Percentiles rank a stretch among this genome's conserved stretches.
Conservation (phyloP, 2,113 vertebrate species). For the Microtus pennsylvanicus region DNA sequence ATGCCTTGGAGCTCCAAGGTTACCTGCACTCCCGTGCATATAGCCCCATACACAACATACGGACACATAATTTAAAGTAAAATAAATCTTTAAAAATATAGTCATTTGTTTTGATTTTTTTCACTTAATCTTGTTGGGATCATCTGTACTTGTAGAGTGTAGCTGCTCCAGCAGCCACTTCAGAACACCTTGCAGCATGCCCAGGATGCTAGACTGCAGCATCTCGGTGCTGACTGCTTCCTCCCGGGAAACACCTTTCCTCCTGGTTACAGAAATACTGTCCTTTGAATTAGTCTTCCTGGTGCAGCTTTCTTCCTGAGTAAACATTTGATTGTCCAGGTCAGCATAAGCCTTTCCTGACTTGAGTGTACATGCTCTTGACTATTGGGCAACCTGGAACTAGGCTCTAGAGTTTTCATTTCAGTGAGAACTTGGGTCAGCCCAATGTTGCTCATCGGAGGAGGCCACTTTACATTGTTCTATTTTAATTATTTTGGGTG, state of each 20-base stretch:
- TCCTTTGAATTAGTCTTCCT: background rate
- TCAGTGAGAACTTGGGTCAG: background rate
- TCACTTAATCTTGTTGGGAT: background rate
- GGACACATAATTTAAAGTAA: background rate
- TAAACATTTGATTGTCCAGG: background rate
- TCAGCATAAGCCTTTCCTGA: background rate
- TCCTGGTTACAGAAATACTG: background rate
- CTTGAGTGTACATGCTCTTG: background rate
- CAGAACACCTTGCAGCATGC: background rate
- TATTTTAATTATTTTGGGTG: conserved; percentile 21
- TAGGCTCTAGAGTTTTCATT: background rate
- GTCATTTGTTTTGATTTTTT: background rate
- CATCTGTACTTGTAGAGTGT: background rate
- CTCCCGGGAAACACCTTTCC: background rate
- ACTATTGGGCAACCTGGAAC: background rate
- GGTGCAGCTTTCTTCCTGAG: background rate
- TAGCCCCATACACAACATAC: background rate
- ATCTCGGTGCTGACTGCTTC: background rate
- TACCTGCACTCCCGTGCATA: background rate
- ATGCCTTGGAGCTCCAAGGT: background rate
- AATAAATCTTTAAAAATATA: background rate
- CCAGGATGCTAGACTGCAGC: background rate
- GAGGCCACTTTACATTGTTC: background rate
- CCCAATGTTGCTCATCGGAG: background rate
- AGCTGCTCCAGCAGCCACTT: background rate